Evolutionary conservation across 2,888 invertebrate species (phyloP), one percentile per base, ranked within the genome.

Genomic region (Pseudococcus viburni): DNA sequence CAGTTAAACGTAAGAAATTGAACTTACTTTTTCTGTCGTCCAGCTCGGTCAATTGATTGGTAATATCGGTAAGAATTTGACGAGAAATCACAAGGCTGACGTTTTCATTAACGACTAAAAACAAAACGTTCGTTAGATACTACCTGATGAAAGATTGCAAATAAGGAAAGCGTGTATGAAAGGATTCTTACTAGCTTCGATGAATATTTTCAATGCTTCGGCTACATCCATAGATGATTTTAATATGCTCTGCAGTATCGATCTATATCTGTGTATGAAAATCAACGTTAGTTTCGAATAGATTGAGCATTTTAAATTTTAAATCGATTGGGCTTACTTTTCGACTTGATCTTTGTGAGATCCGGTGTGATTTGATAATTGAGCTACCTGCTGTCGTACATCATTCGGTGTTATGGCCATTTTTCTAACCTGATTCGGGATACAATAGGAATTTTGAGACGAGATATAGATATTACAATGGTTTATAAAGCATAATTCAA

Each of bases 51-150:
- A n/a, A n/a, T n/a, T n/a, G n/a, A n/a, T n/a, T n/a, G n/a, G n/a
- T n/a, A n/a, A 99, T 96, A 92, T 99, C 99, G 0, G 97, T 96
- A n/a, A 99, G 93, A 90, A 99, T 95, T 93, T 99, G 98, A 19
- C 99, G 94, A 0, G 99, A 99, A 91, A 99, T 99, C 11, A 99
- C 99, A 91, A 99, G 93, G 91, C 98, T 98, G 2, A 99, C 98
- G 93, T 98, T 98, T 92, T 99, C 99, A 92, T 98, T 98, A 0
- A 99, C 97, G 94, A 99, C 96, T 96, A n/a, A 92, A 51, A 94
- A 93, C 84, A 90, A 33, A 55, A n/a, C 7, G 8, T 33, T 26
- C 3, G 11, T 22, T 55, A 59, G n/a, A 11, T 85, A 12, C 33
- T 85, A 39, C n/a, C n/a, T n/a, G n/a, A n/a, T n/a, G n/a, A n/a